A percentile compares a stretch with the other conserved stretches of the same genome.
Conservation (phyloP, 2,113 vertebrate genomes). For the Aspidoscelis tigris region DNA sequence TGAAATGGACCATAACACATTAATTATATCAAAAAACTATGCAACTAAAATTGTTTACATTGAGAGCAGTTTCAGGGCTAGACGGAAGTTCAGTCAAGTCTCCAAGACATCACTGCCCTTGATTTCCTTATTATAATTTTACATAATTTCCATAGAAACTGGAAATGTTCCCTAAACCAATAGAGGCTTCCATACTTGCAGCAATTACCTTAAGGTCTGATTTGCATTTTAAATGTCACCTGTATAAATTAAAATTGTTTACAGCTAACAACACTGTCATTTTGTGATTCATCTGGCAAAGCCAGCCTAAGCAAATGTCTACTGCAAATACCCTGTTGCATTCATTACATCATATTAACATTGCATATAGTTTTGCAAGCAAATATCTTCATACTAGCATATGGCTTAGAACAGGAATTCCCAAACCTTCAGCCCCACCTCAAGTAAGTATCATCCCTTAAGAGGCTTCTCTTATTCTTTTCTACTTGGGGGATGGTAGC, state of each 20-base stretch:
- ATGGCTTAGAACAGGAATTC: background rate
- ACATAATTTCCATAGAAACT: constrained; percentile 72
- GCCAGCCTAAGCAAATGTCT: constrained; percentile 28
- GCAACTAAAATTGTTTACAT: background rate
- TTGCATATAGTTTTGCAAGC: background rate
- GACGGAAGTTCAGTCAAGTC: constrained; percentile 12
- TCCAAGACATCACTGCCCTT: constrained; percentile 26
- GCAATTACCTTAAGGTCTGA: constrained; percentile 82
- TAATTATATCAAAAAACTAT: constrained; percentile 8
- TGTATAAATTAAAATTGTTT: constrained; percentile 82
- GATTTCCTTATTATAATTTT: constrained; percentile 28
- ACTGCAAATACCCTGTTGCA: constrained; percentile 21
- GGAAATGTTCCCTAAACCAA: constrained; percentile 66
- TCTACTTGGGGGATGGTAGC: background rate
- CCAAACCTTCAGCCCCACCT: background rate
- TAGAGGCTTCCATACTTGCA: constrained; percentile 70
- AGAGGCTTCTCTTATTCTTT: background rate
- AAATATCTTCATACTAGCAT: background rate
- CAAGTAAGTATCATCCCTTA: background rate
- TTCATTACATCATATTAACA: constrained; percentile 16
- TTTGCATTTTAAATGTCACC: constrained; percentile 85
- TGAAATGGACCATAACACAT: constrained; percentile 1
- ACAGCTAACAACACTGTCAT: constrained; percentile 59
- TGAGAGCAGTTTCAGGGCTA: background rate
- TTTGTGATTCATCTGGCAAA: constrained; percentile 53